phyloP scores from a whole-genome alignment of 2,888 invertebrate species.

The Halictus ligatus region DNA sequence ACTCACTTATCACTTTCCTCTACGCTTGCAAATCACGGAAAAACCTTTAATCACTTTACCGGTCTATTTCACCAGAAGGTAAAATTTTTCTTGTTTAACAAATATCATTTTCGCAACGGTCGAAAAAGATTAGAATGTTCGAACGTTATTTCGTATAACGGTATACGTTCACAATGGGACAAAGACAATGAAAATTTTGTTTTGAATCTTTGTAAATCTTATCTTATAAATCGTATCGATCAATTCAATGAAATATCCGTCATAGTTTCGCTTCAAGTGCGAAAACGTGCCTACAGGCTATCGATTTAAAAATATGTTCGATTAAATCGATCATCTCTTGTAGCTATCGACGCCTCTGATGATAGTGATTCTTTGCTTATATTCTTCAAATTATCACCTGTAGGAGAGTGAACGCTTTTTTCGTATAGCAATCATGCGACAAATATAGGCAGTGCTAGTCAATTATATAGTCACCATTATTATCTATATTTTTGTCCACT shows the following conservation, averaged over 20 bases:
- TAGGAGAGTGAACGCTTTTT: background rate
- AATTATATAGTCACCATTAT: no score
- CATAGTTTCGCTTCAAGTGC: background rate
- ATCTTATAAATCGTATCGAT: background rate
- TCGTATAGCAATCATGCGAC: no score
- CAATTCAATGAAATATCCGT: background rate
- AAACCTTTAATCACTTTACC: background rate
- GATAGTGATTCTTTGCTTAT: background rate
- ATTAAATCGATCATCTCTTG: background rate
- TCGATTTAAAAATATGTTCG: background rate
- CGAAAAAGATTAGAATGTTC: background rate
- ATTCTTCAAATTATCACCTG: background rate
- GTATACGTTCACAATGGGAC: no score
- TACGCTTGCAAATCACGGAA: background rate
- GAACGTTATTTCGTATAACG: no score
- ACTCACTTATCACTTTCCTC: background rate
- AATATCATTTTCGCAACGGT: background rate
- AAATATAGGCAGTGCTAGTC: no score
- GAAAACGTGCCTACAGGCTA: background rate
- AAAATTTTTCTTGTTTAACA: background rate
- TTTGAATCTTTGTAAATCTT: constrained; percentile 6
- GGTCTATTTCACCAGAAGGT: background rate
- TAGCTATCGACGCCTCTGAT: background rate
- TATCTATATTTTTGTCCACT: no score
- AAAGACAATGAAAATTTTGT: background rate